Evolutionary conservation across 2,888 invertebrate species (phyloP), one percentile per base, ranked within the genome.

Genomic region (Loripinus fragilis): DNA sequence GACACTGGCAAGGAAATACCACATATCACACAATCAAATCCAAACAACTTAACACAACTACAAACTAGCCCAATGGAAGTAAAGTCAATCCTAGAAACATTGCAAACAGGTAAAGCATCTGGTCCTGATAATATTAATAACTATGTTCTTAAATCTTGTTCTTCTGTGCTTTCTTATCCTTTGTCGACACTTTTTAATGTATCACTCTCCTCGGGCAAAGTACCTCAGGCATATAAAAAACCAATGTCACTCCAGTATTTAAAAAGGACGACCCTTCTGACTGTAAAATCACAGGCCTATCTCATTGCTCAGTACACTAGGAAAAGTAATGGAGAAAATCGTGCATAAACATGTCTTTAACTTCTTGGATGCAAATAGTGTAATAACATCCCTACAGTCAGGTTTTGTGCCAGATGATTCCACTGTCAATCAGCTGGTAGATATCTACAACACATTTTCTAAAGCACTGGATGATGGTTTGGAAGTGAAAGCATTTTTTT

Each of bases 201-300:
- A 20, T 69, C 41, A 17, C n/a, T 78, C 28, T 23, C 48, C 28
- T 15, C 38, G 12, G 17, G 67, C 20, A 45, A 65, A 64, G 28
- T 74, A 10, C 78, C 78, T 15, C n/a, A 20, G 20, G 15, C 2
- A 17, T 69, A 71, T 70, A 78, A 25, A 48, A 42, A n/a, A 74
- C 74, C n/a, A 50, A 74, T 45, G 71, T 74, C 2, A 42, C 55
- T 64, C 52, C 55, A 38, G 25, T 74, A 3, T 64, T 64, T n/a
- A 74, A 78, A 65, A 75, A 75, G 33, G 70, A 35, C 20, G 71
- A 55, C 35, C 50, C 70, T 17, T 7, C 33, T 5, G 28, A n/a
- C 15, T 66, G 30, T 25, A 33, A 23, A 78, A 78, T 50, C 74
- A 78, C 33, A 60, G 71, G 28, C 78, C 74, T 5, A 71, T 74